These are phyloP conservation scores for Elysia crispata DNA, from an alignment of 2,888 invertebrate species.

Conservation along the genomic window DNA sequence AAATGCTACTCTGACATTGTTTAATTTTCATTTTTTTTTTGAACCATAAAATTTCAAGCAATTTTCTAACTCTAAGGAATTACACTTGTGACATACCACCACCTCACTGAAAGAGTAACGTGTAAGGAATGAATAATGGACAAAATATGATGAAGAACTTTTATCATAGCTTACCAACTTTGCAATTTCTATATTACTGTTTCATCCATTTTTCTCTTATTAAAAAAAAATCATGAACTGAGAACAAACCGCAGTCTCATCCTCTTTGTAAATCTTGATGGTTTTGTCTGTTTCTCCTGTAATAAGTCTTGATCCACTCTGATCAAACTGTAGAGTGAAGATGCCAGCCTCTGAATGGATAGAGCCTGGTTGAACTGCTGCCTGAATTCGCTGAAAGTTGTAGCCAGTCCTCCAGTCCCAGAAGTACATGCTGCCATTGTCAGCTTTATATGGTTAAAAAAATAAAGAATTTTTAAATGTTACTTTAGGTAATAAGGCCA, in stretches of 20 bases:
- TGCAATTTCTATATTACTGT: too few species aligned
- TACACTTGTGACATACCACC: too few species aligned
- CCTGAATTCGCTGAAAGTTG: slow-evolving; percentile 92
- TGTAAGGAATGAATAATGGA: too few species aligned
- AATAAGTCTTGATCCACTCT: slow-evolving; percentile 94
- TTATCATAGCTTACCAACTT: too few species aligned
- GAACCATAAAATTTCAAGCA: too few species aligned
- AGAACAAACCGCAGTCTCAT: slow-evolving; percentile 87
- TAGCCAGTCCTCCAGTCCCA: slow-evolving; percentile 99
- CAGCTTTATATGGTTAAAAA: slow-evolving; percentile 80
- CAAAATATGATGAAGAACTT: too few species aligned
- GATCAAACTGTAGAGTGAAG: slow-evolving; percentile 96
- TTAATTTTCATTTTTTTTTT: too few species aligned
- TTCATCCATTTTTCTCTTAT: too few species aligned
- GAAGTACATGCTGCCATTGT: slow-evolving; percentile 97
- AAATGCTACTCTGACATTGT: too few species aligned
- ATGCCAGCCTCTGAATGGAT: slow-evolving; percentile 99
- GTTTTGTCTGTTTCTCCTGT: slow-evolving; percentile 99
- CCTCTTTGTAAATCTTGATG: slow-evolving; percentile 98
- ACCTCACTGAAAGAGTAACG: too few species aligned
- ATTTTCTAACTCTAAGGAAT: too few species aligned
- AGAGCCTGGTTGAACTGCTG: slow-evolving; percentile 97
- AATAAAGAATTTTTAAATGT: not conserved
- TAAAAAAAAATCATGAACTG: too few species aligned
- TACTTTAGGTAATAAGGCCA: not conserved